Percentiles rank a stretch among this genome's conserved stretches.
Conservation (phyloP, 2,888 invertebrate genomes). For the Pseudoips prasinana region DNA sequence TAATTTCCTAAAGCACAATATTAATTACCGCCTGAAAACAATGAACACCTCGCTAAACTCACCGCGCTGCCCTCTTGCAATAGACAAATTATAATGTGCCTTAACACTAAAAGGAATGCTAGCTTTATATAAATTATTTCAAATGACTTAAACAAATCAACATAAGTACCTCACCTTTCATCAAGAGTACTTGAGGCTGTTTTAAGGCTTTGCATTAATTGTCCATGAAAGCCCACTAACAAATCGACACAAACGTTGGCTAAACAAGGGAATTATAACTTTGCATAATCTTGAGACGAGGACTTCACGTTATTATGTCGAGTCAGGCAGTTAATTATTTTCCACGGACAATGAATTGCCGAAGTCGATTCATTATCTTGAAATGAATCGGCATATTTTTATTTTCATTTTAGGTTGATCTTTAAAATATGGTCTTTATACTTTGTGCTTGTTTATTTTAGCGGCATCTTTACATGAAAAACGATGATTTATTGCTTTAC, state of each 20-base stretch:
- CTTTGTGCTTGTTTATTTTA: too few relatives aligned
- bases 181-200: too few relatives aligned
- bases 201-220: too few relatives aligned
- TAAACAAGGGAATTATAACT: constrained; percentile 36
- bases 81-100: constrained; percentile 52
- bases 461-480: too few relatives aligned
- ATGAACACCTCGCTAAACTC: constrained; percentile 52
- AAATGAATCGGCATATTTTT: constrained; percentile 53
- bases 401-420: constrained; percentile 38
- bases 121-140: constrained; percentile 44
- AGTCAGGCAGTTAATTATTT: constrained; percentile 77
- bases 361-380: constrained; percentile 56
- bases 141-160: constrained; percentile 27
- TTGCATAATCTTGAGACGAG: constrained; percentile 43
- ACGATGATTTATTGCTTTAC: too few relatives aligned
- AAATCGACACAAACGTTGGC: constrained; percentile 30
- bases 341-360: constrained; percentile 68
- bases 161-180: constrained; percentile 3
- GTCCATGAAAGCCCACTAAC: neutral
- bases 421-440: constrained; percentile 22
- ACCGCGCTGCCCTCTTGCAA: constrained; percentile 34
- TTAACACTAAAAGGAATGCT: constrained; percentile 52
- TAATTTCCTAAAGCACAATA: constrained; percentile 72
- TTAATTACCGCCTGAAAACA: constrained; percentile 72
- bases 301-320: constrained; percentile 58